A percentile compares a stretch with the other conserved stretches of the same genome.
Evolutionary conservation across 2,113 vertebrate genomes (phyloP).

Genomic region (Epinephelus cyanopodus): DNA sequence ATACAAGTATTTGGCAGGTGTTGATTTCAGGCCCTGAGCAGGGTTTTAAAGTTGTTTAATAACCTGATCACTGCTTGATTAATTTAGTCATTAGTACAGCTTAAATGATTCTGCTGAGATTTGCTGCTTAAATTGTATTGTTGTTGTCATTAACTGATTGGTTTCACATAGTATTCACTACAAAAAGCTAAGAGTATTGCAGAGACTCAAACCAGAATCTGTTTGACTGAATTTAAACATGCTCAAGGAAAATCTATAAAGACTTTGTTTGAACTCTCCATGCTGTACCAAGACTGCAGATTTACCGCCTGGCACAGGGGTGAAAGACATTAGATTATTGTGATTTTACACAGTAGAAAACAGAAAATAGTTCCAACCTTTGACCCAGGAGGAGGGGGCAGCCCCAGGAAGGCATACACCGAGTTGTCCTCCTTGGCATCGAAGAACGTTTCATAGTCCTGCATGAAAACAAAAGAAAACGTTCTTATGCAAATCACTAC

Average conservation of each 20-base stretch:
- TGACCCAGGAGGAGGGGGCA: constrained; percentile 92
- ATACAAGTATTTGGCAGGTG: background rate
- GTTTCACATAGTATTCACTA: background rate
- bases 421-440: constrained; percentile 97
- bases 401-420: constrained; percentile 94
- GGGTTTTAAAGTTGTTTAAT: background rate
- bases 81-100: background rate
- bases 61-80: background rate
- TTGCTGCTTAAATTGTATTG: background rate
- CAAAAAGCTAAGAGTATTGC: background rate
- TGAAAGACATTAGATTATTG: background rate
- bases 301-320: background rate
- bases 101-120: background rate
- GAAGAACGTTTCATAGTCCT: constrained; percentile 99
- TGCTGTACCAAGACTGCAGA: background rate
- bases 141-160: background rate
- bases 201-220: background rate
- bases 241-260: background rate
- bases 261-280: background rate
- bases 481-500: background rate
- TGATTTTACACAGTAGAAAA: background rate
- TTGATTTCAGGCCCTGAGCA: background rate
- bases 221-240: background rate
- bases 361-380: constrained; percentile 86
- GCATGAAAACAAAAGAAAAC: constrained; percentile 30